A percentile compares a stretch with the other conserved stretches of the same genome.
phyloP scores from a whole-genome alignment of 2,888 invertebrate genomes.

The Poecilobothrus nobilitatus region DNA sequence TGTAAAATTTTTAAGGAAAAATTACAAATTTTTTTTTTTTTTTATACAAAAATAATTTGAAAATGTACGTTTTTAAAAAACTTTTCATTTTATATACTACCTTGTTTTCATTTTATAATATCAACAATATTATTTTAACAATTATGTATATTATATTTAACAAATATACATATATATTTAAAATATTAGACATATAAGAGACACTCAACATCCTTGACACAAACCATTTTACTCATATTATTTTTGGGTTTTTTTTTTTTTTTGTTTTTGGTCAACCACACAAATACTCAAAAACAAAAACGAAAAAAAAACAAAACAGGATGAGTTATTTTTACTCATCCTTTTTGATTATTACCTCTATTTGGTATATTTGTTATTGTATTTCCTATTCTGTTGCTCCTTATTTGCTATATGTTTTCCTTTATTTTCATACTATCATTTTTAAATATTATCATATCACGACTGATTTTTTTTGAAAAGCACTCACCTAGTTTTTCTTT shows the following conservation, averaged over 20 bases:
- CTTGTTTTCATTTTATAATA: too few species aligned
- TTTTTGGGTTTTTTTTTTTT: neutral
- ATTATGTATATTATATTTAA: too few species aligned
- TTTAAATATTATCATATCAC: neutral
- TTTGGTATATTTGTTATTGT: neutral
- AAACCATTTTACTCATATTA: neutral
- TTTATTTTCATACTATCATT: neutral
- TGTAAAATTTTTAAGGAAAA: too few species aligned
- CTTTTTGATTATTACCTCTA: neutral
- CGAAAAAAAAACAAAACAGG: neutral
- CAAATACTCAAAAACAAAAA: neutral
- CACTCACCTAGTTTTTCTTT: slow-evolving; percentile 2
- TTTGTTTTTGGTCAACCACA: neutral
- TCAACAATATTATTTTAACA: too few species aligned
- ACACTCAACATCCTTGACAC: neutral
- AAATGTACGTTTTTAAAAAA: too few species aligned
- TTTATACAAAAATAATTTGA: too few species aligned
- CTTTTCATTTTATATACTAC: too few species aligned
- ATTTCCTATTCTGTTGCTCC: neutral
- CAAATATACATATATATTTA: too few species aligned
- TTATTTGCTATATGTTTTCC: neutral
- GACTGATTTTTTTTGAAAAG: neutral
- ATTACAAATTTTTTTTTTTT: too few species aligned
- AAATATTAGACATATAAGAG: neutral
- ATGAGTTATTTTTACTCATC: neutral